phyloP scores from a whole-genome alignment of 23 tunicate genomes.

The Oikopleura dioica region DNA sequence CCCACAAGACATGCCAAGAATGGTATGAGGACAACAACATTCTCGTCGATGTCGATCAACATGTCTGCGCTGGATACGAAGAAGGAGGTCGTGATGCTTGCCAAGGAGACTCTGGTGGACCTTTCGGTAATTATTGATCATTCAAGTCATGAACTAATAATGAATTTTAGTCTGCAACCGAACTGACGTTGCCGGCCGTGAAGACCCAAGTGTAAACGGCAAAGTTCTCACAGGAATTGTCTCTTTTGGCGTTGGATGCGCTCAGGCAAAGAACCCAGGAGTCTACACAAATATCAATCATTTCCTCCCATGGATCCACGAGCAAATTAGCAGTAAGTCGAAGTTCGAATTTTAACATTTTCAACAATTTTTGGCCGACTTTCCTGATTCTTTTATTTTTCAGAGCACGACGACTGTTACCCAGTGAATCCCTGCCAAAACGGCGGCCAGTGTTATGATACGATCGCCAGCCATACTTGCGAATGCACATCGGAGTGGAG shows the following conservation, averaged over 20 bases:
- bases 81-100: slow-evolving; percentile 1
- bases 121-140: slow-evolving; percentile 14
- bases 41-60: slow-evolving; percentile 6
- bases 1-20: not conserved
- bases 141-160: too few species aligned
- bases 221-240: slow-evolving; percentile 7
- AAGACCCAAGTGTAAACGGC: not conserved
- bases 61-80: slow-evolving; percentile 11
- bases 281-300: slow-evolving; percentile 7
- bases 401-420: not conserved
- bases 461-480: not conserved
- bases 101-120: slow-evolving; percentile 14
- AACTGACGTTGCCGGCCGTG: not conserved
- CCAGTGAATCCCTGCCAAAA: not conserved
- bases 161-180: slow-evolving; percentile 6
- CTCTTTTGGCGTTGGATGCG: slow-evolving; percentile 6
- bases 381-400: too few species aligned
- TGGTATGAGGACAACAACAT: slow-evolving; percentile 7
- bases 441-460: not conserved
- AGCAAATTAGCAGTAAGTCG: not conserved
- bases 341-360: not conserved
- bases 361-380: too few species aligned
- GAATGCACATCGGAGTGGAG: not conserved
- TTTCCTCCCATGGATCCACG: not conserved
- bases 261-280: not conserved